Evolutionary conservation across 2,888 invertebrate species (phyloP), one percentile per base, ranked within the genome.

Genomic region (Drosophila meridionalis): DNA sequence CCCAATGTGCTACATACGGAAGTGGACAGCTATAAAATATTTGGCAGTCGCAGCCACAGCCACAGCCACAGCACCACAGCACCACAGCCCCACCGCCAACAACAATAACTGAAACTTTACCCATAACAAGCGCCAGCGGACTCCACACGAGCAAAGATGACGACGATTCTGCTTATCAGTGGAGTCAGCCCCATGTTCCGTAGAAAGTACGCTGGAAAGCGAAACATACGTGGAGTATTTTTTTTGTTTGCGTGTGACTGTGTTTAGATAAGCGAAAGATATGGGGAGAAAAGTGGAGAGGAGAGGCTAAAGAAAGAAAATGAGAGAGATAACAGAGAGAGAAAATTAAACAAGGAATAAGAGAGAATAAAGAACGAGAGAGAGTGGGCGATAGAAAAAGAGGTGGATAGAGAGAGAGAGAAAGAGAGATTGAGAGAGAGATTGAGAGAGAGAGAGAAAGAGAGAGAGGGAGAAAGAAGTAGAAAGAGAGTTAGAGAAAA

Each of bases 1-100:
- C 38, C 20, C 40, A 38, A 28, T 4, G 55, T 28, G 38, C 38
- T 28, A 55, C 55, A 40, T 55, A 38, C 55, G 55, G 55, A 69
- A 83, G 85, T 84, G 85, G 87, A 81, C 84, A 83, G 75, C 82
- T 60, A 83, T 87, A 83, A 87, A 82, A 83, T 78, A 81, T 77
- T 69, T 43, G 65, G 9, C 58, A 73, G 52, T 34, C 52, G 2
- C 34, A 52, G 52, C 59, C 30, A 62, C 30, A 32, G 56, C 20
- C 63, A 28, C 14, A 50, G 58, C 58, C 43, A 58, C 43, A 67
- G 50, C 36, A n/a, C n/a, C n/a, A n/a, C 52, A 20, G 11, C 48
- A 11, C 48, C 53, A 7, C 57, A 69, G 53, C 67, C 12, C 32
- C 75, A 65, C 40, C 36, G 50, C 38, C 64, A 34, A 38, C 12